A percentile compares a stretch with the other conserved stretches of the same genome.
Evolutionary conservation across 1,140 invertebrate genomes (phyloP).

Genomic region (Leptinotarsa lineolata): DNA sequence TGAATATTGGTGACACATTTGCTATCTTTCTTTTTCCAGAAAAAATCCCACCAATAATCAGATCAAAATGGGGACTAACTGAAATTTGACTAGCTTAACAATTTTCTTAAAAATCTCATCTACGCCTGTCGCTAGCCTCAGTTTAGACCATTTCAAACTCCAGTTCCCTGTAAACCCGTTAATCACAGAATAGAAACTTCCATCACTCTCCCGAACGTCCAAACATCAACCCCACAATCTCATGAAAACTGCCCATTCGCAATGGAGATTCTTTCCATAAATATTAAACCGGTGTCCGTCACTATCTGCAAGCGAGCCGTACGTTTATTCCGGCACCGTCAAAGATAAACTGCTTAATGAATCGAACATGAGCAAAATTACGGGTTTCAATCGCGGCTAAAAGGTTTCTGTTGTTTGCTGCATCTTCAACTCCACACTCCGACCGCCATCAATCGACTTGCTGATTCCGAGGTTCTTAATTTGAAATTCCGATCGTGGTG

Average conservation of each 20-base stretch:
- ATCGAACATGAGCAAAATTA: slow-evolving; percentile 52
- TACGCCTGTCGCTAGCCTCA: too few species aligned
- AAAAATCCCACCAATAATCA: too few species aligned
- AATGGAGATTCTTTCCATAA: slow-evolving; percentile 32
- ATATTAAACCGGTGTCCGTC: slow-evolving; percentile 12
- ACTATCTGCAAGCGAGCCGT: slow-evolving; percentile 2
- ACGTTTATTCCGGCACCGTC: slow-evolving; percentile 32
- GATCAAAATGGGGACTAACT: too few species aligned
- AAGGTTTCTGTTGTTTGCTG: slow-evolving; percentile 51
- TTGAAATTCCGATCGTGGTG: not conserved
- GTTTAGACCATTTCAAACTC: too few species aligned
- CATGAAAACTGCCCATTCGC: slow-evolving; percentile 27
- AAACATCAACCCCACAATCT: slow-evolving; percentile 18
- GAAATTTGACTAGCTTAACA: too few species aligned
- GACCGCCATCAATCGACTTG: not conserved
- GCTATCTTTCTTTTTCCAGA: too few species aligned
- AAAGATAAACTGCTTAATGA: slow-evolving; percentile 49
- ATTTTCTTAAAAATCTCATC: too few species aligned
- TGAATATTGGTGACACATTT: too few species aligned
- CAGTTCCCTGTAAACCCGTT: too few species aligned
- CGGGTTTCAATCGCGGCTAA: slow-evolving; percentile 49
- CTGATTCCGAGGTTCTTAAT: not conserved
- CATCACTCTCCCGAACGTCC: not conserved
- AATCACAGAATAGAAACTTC: too few species aligned
- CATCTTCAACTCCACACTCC: not conserved